Percentiles rank a stretch among this genome's conserved stretches.
Conservation (phyloP, 2,797 vertebrate species). For the Scyliorhinus canicula region DNA sequence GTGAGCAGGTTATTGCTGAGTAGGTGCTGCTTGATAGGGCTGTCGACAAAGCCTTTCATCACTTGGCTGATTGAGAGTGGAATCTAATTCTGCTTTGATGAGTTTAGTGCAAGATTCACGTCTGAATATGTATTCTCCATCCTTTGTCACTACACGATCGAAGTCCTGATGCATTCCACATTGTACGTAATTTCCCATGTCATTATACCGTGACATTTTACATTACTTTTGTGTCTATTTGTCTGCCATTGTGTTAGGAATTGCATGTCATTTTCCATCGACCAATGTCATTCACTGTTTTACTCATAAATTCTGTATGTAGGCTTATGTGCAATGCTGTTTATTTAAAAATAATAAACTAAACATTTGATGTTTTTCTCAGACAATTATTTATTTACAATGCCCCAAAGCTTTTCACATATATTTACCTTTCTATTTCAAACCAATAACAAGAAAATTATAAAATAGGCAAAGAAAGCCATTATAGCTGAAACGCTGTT, state of each 20-base stretch:
- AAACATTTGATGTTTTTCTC: slow-evolving; percentile 38
- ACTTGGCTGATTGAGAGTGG: background rate
- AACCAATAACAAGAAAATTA: slow-evolving; percentile 17
- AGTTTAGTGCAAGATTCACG: too few relatives aligned
- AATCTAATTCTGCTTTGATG: background rate
- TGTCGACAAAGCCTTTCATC: background rate
- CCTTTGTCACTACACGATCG: background rate
- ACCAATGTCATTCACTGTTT: background rate
- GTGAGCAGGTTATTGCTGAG: background rate
- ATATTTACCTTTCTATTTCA: background rate
- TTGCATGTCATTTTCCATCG: background rate
- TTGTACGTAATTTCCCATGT: background rate
- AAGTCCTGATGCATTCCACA: background rate
- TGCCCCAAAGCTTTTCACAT: slow-evolving; percentile 25
- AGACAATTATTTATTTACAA: slow-evolving; percentile 33
- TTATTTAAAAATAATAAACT: slow-evolving; percentile 27
- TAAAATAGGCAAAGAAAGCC: slow-evolving; percentile 40
- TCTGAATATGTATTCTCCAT: background rate
- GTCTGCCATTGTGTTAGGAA: background rate
- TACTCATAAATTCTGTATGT: background rate
- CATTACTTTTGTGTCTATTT: background rate
- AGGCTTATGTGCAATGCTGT: background rate
- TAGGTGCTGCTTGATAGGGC: background rate
- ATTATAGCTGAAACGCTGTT: slow-evolving; percentile 28
- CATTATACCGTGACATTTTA: background rate